phyloP scores from a whole-genome alignment of 2,113 vertebrate species.

The Cercopithecus mona region DNA sequence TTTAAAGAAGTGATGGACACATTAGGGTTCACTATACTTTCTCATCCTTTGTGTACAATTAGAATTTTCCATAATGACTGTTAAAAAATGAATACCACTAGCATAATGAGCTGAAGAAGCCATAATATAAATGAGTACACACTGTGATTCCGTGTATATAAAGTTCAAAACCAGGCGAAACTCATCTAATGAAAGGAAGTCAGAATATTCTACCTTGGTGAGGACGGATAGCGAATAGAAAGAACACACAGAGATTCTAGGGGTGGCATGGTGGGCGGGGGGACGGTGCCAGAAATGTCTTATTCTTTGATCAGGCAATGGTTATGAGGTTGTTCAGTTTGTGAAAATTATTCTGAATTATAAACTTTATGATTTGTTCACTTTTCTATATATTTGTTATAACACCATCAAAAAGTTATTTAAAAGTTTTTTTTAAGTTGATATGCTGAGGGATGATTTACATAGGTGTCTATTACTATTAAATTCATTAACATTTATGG shows the following conservation, averaged over 20 bases:
- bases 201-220: not conserved
- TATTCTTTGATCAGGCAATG: not conserved
- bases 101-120: not conserved
- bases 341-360: constrained; percentile 21
- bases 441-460: not conserved
- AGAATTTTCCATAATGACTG: not conserved
- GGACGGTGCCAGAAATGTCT: not conserved
- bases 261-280: not conserved
- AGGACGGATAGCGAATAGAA: not conserved
- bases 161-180: not conserved
- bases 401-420: not conserved
- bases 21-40: not conserved
- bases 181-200: not conserved
- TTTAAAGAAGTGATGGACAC: not conserved
- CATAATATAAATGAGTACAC: not conserved
- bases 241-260: not conserved
- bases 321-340: not conserved
- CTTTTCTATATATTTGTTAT: not conserved
- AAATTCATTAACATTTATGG: not conserved
- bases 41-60: not conserved
- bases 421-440: not conserved
- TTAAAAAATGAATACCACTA: not conserved
- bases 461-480: not conserved
- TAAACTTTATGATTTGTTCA: not conserved
- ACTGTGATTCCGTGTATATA: not conserved